Evolutionary conservation across 2,797 vertebrate genomes (phyloP).

Genomic region (Nasua narica): DNA sequence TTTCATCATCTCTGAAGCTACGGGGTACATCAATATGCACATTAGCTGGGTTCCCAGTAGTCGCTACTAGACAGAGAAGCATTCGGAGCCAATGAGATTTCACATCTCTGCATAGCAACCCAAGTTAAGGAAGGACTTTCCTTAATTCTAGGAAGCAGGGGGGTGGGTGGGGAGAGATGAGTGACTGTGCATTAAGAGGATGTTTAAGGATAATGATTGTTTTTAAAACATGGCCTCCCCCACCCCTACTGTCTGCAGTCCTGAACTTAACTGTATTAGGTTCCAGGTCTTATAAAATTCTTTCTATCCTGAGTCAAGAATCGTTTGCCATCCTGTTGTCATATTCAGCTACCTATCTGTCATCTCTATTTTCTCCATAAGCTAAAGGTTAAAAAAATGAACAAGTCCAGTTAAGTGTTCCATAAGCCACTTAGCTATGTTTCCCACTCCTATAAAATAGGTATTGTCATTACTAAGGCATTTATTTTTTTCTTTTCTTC

Average conservation of each 20-base stretch:
- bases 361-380: constrained; percentile 12
- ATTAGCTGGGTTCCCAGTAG: constrained; percentile 38
- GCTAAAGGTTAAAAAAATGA: neutral
- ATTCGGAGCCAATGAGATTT: neutral
- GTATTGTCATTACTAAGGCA: neutral
- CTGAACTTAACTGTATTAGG: constrained; percentile 28
- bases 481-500: neutral
- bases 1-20: constrained; percentile 62
- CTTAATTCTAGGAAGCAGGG: neutral
- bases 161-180: neutral
- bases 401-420: neutral
- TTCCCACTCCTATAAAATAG: neutral
- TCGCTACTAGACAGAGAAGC: constrained; percentile 47
- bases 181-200: constrained; percentile 45
- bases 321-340: neutral
- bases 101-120: constrained; percentile 41
- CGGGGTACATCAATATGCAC: constrained; percentile 58
- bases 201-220: constrained; percentile 21
- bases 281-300: neutral
- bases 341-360: neutral
- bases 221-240: constrained; percentile 30
- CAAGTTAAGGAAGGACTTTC: constrained; percentile 63
- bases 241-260: neutral
- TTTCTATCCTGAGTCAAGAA: constrained; percentile 6
- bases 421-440: neutral